Conservation (phyloP, 2,113 vertebrate genomes). For the Oxyura jamaicensis region DNA sequence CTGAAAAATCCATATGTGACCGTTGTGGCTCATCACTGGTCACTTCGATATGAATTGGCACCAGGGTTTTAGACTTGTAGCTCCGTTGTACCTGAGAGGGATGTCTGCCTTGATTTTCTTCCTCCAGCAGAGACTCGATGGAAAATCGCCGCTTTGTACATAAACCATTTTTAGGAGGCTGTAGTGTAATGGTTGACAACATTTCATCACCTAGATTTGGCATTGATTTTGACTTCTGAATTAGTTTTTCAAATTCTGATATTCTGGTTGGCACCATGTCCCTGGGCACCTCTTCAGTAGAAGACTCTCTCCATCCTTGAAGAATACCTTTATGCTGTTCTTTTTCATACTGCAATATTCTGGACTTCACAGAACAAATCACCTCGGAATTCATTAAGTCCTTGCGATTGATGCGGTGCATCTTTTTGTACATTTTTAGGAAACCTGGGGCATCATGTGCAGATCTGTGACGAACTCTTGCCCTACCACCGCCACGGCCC, state of each 20-base stretch:
- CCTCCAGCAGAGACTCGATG: constrained; percentile 91
- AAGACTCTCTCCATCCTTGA: constrained; percentile 79
- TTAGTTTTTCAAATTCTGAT: constrained; percentile 90
- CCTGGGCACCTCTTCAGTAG: constrained; percentile 86
- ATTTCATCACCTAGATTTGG: constrained; percentile 90
- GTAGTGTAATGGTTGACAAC: constrained; percentile 83
- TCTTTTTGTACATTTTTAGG: constrained; percentile 93
- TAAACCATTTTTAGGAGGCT: constrained; percentile 84
- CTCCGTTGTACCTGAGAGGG: constrained; percentile 75
- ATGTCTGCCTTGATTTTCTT: constrained; percentile 81
- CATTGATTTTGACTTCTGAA: constrained; percentile 96
- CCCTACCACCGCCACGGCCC: constrained; percentile 52
- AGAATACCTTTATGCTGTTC: constrained; percentile 82
- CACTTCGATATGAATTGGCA: constrained; percentile 87
- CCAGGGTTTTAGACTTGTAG: constrained; percentile 78
- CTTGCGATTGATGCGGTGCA: constrained; percentile 93
- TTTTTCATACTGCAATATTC: constrained; percentile 89
- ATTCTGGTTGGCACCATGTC: constrained; percentile 92
- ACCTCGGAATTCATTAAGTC: constrained; percentile 90
- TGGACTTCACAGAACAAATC: constrained; percentile 91
- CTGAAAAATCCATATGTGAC: constrained; percentile 84
- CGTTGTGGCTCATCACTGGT: constrained; percentile 79
- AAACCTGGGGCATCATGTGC: constrained; percentile 89
- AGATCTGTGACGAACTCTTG: constrained; percentile 82
- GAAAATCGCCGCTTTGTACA: constrained; percentile 90